Percentiles rank a stretch among this genome's conserved stretches.
phyloP scores from a whole-genome alignment of 2,797 vertebrate genomes.

The Percopsis omiscomaycus region DNA sequence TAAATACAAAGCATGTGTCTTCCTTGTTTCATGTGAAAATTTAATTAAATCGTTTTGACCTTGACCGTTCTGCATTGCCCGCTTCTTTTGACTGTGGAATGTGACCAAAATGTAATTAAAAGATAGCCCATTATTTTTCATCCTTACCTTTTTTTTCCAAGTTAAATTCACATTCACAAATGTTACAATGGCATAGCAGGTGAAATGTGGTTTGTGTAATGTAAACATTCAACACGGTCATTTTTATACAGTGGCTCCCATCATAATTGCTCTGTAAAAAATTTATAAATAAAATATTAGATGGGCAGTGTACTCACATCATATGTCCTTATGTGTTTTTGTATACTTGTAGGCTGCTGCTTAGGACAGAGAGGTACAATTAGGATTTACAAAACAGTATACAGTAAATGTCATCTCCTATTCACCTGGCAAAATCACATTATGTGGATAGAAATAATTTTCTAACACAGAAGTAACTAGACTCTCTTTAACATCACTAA shows the following conservation, averaged over 20 bases:
- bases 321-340: too few relatives aligned
- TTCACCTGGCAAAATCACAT: not conserved
- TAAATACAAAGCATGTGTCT: constrained; percentile 47
- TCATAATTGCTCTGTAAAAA: too few relatives aligned
- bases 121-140: constrained; percentile 58
- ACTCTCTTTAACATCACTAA: too few relatives aligned
- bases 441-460: too few relatives aligned
- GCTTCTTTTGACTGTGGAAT: constrained; percentile 50
- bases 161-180: not conserved
- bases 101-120: constrained; percentile 67
- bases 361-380: too few relatives aligned
- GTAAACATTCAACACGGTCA: too few relatives aligned
- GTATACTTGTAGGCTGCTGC: too few relatives aligned
- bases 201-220: not conserved
- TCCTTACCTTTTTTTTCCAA: not conserved
- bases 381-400: too few relatives aligned
- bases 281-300: too few relatives aligned
- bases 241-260: too few relatives aligned
- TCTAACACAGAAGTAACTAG: too few relatives aligned
- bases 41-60: constrained; percentile 69
- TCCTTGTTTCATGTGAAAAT: constrained; percentile 52
- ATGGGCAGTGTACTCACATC: too few relatives aligned
- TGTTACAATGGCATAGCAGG: not conserved
- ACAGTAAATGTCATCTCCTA: not conserved
- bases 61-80: constrained; percentile 57